Evolutionary conservation across 2,888 invertebrate genomes (phyloP), one percentile per base, ranked within the genome.

Genomic region (Drosophila birchii): DNA sequence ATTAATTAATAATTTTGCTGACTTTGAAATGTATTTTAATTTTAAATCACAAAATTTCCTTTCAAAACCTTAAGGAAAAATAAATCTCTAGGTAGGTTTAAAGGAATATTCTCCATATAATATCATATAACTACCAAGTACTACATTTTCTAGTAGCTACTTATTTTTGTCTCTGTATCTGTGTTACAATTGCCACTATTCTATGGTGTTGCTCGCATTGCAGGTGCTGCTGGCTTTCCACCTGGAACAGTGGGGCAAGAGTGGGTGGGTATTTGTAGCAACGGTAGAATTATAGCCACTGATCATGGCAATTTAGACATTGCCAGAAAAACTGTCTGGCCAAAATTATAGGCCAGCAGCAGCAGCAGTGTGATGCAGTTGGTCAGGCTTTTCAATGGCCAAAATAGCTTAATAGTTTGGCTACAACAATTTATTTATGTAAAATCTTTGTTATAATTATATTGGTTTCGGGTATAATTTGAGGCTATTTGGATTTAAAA

Each of bases 141-240:
- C 26, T 29, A 2, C 11, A n/a, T 29, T 29, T 47, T 2, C 47
- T 11, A 11, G 3, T 11, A 12, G 5, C 1, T 16, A 11, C 11
- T 47, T 2, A 6, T 29, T 51, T 53, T 16, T 34, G 3, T 36
- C 20, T 20, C 34, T 53, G 51, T 23, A 16, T 53, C 16, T 16
- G 51, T 23, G 51, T 53, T 53, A 53, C 51, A 53, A 36, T 36
- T 38, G 55, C 55, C 59, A 59, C 55, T 54, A 26, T 45, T 20
- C 61, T 45, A 29, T 45, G 18, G 34, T 32, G 20, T 26, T 20
- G 38, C 47, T 63, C 34, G 51, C 36, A 11, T 26, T 58, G 51
- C 69, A 36, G 44, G 57, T 75, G 54, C 41, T 72, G 34, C 60
- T 60, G 58, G 67, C 67, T 73, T 73, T 70, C 73, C 69, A 72